Base-by-base conservation (phyloP, 2,888 invertebrate genomes). In the Rosalia funebris region DNA sequence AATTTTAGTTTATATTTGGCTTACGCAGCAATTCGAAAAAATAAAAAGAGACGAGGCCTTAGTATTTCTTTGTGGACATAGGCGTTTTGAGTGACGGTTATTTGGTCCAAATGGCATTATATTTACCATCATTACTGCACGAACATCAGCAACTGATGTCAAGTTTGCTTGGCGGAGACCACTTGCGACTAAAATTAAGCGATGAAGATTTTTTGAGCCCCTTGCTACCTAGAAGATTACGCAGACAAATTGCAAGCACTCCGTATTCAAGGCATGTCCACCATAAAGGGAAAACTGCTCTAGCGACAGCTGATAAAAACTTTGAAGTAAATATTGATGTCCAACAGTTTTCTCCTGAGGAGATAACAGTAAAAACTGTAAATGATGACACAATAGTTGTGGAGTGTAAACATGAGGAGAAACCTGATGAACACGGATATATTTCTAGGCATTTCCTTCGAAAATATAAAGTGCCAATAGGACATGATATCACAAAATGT, bases 341-440 rank as follows among this genome's bases (percentile, higher is more conserved):
- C 5, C 59, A 59, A 34, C 59, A 92, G 70, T 93, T 92, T 73
- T 81, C 84, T 9, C 92, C 92, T 0, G 87, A 88, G n/a, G 92
- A 93, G 79, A 87, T 93, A 17, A 84, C 86, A 7, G 92, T 93
- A 12, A 92, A 91, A 78, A 84, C 50, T 77, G 84, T 89, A 0
- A 91, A 91, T 7, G 87, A 79, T 50, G 75, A 89, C 63, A 85
- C 84, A 57, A 85, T 93, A 17, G 84, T 88, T 46, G 84, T 91
- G 10, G 91, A 92, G 77, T 92, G 90, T 0, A 91, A 88, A 76
- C 92, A 91, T 75, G 91, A 91, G 71, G 88, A 92, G 63, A 89
- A 88, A 69, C 85, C 86, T 39, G 91, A 91, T 68, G 87, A 88
- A 10, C 89, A 89, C 70, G 92, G 92, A 0, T 88, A 85, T 77